Evolutionary conservation across 2,797 vertebrate species (phyloP).

Genomic region (Acestrorhynchus altus): DNA sequence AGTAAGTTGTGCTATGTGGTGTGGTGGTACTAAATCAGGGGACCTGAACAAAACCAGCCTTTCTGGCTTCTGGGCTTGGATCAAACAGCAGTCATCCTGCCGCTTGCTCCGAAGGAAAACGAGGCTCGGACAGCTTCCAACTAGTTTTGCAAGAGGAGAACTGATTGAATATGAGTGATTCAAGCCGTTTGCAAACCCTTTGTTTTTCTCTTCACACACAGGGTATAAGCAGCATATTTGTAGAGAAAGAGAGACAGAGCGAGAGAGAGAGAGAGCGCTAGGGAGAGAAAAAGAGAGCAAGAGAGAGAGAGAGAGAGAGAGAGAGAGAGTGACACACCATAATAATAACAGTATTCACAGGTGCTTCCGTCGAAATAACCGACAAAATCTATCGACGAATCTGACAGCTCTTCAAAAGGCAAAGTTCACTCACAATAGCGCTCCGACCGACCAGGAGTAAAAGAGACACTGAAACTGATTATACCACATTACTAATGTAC

Average conservation of each 20-base stretch:
- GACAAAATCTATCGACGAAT: slow-evolving; percentile 40
- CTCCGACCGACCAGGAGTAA: slow-evolving; percentile 41
- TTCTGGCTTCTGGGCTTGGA: neutral
- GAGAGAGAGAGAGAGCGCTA: slow-evolving; percentile 1
- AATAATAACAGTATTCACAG: slow-evolving; percentile 55
- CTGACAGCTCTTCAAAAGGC: slow-evolving; percentile 50
- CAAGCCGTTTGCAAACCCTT: slow-evolving; percentile 43
- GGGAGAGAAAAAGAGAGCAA: neutral
- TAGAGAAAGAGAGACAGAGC: slow-evolving; percentile 26
- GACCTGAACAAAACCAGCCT: neutral
- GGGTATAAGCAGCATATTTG: slow-evolving; percentile 59
- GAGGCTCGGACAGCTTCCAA: neutral
- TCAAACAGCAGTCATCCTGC: neutral
- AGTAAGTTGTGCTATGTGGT: too few relatives aligned
- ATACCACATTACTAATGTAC: slow-evolving; percentile 47
- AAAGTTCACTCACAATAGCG: slow-evolving; percentile 38
- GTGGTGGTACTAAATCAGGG: neutral
- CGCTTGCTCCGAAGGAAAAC: neutral
- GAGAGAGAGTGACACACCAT: slow-evolving; percentile 49
- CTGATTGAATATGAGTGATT: slow-evolving; percentile 24
- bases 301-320: slow-evolving; percentile 26
- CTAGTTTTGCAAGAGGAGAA: slow-evolving; percentile 11
- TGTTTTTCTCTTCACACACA: slow-evolving; percentile 45
- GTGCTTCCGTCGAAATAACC: slow-evolving; percentile 40
- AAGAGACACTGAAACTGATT: slow-evolving; percentile 52